Conservation (phyloP, 2,888 invertebrate species). For the Plebejus argus region DNA sequence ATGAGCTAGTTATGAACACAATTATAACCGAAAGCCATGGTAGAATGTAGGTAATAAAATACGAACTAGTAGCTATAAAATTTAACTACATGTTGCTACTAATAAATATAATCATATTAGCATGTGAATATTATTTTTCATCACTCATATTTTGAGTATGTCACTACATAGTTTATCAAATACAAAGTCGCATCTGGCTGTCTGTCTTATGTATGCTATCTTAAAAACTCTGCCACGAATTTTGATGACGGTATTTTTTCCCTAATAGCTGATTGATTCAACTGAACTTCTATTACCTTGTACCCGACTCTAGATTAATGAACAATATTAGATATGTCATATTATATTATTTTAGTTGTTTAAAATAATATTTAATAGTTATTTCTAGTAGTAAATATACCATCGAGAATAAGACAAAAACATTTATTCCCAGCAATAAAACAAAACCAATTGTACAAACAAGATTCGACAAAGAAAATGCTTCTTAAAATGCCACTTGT, state of each 20-base stretch:
- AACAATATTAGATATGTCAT: background rate
- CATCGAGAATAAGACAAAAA: background rate
- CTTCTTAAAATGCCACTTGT: constrained; percentile 30
- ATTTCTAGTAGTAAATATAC: background rate
- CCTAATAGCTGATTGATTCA: background rate
- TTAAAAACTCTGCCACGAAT: background rate
- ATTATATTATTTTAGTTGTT: no score
- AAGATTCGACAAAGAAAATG: constrained; percentile 16
- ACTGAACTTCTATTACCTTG: no score
- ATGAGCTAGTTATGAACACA: constrained; percentile 27
- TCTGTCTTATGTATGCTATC: no score
- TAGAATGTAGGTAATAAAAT: constrained; percentile 9
- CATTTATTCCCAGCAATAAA: background rate
- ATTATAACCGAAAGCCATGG: background rate
- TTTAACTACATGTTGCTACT: background rate
- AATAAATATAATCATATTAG: background rate
- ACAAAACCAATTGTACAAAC: constrained; percentile 20
- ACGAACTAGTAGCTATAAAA: constrained; percentile 7
- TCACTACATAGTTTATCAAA: background rate
- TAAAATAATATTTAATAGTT: background rate
- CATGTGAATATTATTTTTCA: background rate
- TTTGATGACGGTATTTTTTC: background rate
- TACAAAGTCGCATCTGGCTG: no score
- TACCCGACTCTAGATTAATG: background rate
- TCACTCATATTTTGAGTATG: no score